Evolutionary conservation across 1,140 invertebrate genomes (phyloP).

Genomic region (Scaptomyza montana): DNA sequence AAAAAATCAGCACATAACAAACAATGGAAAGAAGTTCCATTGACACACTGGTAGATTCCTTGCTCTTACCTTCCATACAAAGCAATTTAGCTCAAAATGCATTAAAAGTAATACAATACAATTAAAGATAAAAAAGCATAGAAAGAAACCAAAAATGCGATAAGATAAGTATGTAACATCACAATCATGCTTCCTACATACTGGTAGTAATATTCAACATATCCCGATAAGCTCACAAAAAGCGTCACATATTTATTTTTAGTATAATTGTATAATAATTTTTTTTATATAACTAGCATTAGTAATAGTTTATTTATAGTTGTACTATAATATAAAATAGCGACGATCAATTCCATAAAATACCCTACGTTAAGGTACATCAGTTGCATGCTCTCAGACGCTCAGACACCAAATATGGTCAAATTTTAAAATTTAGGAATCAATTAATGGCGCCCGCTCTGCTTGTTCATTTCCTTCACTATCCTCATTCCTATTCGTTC

Average conservation of each 20-base stretch:
- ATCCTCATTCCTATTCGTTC: not conserved
- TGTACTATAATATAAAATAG: conserved; percentile 31
- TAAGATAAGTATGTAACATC: not conserved
- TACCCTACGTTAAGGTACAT: conserved; percentile 65
- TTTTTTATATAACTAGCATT: conserved; percentile 47
- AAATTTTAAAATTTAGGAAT: conserved; percentile 42
- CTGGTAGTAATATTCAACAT: not conserved
- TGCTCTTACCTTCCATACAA: no score
- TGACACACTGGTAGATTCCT: no score
- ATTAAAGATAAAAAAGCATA: no score
- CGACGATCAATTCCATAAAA: conserved; percentile 70
- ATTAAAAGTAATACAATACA: no score
- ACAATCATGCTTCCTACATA: not conserved
- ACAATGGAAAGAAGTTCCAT: no score
- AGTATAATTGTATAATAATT: conserved; percentile 46
- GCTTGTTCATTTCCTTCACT: conserved; percentile 6
- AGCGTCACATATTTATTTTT: conserved; percentile 36
- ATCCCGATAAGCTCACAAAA: conserved; percentile 19
- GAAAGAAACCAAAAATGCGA: not conserved
- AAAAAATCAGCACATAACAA: no score
- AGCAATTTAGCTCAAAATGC: no score
- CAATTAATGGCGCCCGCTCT: conserved; percentile 60
- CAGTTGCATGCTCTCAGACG: conserved; percentile 47
- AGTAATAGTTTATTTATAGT: conserved; percentile 11
- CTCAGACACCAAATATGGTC: conserved; percentile 1